Evolutionary conservation across 2,888 invertebrate genomes (phyloP).

Genomic region (Lasioglossum villosulum): DNA sequence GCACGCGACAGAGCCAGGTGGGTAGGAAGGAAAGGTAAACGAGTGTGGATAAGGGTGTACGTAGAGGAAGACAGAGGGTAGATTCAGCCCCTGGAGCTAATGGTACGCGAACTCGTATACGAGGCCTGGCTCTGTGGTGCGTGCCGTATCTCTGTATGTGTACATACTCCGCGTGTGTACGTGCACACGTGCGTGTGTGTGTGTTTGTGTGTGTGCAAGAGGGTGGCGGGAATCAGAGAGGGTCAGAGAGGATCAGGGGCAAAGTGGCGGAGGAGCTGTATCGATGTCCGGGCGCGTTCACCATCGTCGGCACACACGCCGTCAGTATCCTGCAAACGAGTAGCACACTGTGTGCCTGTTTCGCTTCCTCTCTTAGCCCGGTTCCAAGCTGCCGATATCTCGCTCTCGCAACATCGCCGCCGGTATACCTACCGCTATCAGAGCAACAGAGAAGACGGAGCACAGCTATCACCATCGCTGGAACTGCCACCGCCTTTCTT

Average conservation of each 20-base stretch:
- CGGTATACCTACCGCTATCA: neutral
- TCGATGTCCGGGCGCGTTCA: slow-evolving; percentile 80
- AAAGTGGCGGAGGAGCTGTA: slow-evolving; percentile 79
- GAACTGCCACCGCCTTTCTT: slow-evolving; percentile 14
- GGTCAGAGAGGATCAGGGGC: slow-evolving; percentile 74
- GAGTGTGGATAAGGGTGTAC: slow-evolving; percentile 31
- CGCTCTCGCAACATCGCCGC: slow-evolving; percentile 39
- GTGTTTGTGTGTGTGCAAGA: slow-evolving; percentile 43
- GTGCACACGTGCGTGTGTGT: too few species aligned
- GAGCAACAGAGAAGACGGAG: neutral
- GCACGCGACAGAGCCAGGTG: slow-evolving; percentile 8
- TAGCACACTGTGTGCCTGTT: slow-evolving; percentile 56
- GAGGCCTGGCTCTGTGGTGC: slow-evolving; percentile 41
- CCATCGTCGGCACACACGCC: slow-evolving; percentile 75
- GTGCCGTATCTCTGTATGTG: slow-evolving; percentile 21
- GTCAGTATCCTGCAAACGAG: slow-evolving; percentile 71
- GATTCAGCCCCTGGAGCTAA: slow-evolving; percentile 64
- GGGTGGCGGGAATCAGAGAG: slow-evolving; percentile 61
- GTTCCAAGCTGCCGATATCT: slow-evolving; percentile 22
- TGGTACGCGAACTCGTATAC: slow-evolving; percentile 60
- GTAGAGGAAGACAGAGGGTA: slow-evolving; percentile 43
- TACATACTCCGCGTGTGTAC: neutral
- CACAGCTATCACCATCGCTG: slow-evolving; percentile 17
- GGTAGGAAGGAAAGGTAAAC: slow-evolving; percentile 21
- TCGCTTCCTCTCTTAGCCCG: slow-evolving; percentile 30